phyloP scores from a whole-genome alignment of 2,797 vertebrate species.

The Coccyzus lansbergi region DNA sequence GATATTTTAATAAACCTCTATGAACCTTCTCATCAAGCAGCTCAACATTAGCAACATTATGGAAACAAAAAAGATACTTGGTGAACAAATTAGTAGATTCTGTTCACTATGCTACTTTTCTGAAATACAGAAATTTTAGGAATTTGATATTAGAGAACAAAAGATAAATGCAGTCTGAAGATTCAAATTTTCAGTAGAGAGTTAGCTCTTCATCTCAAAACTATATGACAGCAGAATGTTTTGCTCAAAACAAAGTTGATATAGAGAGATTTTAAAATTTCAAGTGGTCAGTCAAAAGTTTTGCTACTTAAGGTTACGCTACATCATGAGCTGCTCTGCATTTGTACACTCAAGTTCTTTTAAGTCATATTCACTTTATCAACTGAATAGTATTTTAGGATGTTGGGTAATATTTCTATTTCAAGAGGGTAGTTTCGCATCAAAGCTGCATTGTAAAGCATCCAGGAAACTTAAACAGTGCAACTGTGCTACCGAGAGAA shows the following conservation, averaged over 20 bases:
- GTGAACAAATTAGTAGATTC: not conserved
- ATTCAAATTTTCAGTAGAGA: not conserved
- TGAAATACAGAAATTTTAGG: not conserved
- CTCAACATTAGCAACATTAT: not conserved
- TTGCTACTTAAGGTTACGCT: not conserved
- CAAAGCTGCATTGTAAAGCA: not conserved
- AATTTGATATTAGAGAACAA: not conserved
- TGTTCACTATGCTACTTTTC: not conserved
- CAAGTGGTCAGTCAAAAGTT: not conserved
- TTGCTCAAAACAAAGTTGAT: not conserved
- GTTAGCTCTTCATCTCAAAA: not conserved
- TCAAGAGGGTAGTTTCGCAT: not conserved
- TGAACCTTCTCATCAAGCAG: not conserved
- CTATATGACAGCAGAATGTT: not conserved
- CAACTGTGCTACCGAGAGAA: not conserved
- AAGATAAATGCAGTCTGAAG: not conserved
- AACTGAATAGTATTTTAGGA: not conserved
- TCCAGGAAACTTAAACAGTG: not conserved
- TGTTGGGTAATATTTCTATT: not conserved
- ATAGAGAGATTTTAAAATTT: not conserved
- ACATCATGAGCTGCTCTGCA: not conserved
- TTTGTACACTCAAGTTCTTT: not conserved
- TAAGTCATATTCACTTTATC: not conserved
- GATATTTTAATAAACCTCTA: not conserved
- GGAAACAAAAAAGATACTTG: not conserved